Percentiles rank a stretch among this genome's conserved stretches.
These are phyloP conservation scores for Paradisaea rubra DNA, from an alignment of 2,113 vertebrate genomes.

Conservation along the genomic window DNA sequence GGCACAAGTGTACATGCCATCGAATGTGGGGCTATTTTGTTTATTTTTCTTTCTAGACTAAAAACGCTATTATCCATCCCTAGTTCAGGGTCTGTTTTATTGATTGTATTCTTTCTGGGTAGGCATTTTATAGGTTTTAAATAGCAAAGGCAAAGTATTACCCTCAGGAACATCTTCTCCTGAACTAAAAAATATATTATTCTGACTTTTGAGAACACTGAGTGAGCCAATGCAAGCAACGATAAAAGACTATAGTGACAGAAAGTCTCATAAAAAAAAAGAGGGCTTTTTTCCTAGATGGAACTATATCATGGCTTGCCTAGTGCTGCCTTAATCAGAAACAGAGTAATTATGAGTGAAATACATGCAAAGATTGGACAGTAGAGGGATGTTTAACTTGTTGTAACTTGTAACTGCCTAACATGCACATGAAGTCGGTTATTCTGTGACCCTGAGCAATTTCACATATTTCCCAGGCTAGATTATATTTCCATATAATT, in stretches of 20 bases:
- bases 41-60: background rate
- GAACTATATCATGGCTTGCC: background rate
- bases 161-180: background rate
- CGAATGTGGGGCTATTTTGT: background rate
- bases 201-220: background rate
- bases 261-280: background rate
- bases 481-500: background rate
- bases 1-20: background rate
- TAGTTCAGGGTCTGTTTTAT: background rate
- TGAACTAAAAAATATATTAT: background rate
- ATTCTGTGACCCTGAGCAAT: background rate
- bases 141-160: background rate
- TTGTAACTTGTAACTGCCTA: background rate
- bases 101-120: background rate
- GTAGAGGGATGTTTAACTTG: background rate
- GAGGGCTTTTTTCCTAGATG: background rate
- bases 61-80: background rate
- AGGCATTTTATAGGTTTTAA: background rate
- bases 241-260: background rate
- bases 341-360: background rate
- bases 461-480: background rate
- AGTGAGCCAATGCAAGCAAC: background rate
- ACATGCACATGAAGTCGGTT: background rate
- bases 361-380: background rate
- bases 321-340: background rate